A percentile compares a stretch with the other conserved stretches of the same genome.
These are phyloP conservation scores for Ciconia nigra DNA, from an alignment of 2,797 vertebrate genomes.

Conservation along the genomic window DNA sequence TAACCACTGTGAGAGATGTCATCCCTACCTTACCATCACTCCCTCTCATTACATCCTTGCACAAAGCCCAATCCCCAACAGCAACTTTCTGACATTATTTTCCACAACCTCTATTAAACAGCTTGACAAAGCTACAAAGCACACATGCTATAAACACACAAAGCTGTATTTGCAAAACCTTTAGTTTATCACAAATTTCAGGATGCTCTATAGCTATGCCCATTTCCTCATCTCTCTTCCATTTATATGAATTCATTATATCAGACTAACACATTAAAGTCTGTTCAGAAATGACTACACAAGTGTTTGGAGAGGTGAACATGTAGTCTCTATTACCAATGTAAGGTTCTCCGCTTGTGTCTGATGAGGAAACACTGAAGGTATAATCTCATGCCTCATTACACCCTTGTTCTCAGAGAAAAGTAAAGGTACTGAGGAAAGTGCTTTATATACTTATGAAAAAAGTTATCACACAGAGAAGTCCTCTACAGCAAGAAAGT, in stretches of 20 bases:
- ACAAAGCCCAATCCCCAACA: not conserved
- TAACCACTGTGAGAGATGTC: not conserved
- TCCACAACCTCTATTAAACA: not conserved
- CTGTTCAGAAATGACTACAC: not conserved
- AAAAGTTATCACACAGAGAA: not conserved
- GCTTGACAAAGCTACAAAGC: not conserved
- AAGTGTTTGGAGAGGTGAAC: not conserved
- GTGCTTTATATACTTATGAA: not conserved
- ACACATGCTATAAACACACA: rapidly evolving
- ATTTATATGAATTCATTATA: rapidly evolving
- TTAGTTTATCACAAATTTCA: not conserved
- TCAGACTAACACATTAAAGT: not conserved
- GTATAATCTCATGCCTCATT: not conserved
- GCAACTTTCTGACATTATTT: not conserved
- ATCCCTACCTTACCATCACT: not conserved
- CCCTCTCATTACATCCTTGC: not conserved
- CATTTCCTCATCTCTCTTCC: not conserved
- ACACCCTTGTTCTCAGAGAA: not conserved
- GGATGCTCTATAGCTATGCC: not conserved
- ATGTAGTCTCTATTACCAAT: rapidly evolving
- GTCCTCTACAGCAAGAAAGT: not conserved
- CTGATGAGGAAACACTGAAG: not conserved
- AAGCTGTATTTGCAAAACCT: not conserved
- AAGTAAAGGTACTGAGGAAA: not conserved
- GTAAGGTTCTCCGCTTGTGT: not conserved